phyloP scores from a whole-genome alignment of 2,797 vertebrate species.

The Nannoperca australis region DNA sequence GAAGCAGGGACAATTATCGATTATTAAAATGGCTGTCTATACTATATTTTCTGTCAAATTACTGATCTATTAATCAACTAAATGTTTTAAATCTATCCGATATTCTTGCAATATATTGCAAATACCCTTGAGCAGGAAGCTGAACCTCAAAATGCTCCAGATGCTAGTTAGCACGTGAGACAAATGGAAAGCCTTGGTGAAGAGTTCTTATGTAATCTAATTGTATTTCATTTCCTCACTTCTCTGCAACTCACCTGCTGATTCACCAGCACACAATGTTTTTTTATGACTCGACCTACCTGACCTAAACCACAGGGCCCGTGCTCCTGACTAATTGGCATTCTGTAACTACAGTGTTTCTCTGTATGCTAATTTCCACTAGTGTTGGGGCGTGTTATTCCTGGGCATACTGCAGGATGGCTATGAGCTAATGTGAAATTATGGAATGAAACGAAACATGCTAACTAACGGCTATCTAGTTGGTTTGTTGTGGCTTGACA shows the following conservation, averaged over 20 bases:
- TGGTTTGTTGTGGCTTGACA: neutral
- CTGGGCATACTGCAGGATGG: conserved; percentile 11
- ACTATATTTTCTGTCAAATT: too few relatives aligned
- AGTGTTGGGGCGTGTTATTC: conserved; percentile 10
- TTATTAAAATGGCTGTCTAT: too few relatives aligned
- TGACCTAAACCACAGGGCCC: conserved; percentile 34
- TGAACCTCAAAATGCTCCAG: too few relatives aligned
- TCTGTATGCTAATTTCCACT: conserved; percentile 29
- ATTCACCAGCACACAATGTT: conserved; percentile 28
- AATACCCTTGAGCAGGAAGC: too few relatives aligned
- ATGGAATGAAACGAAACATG: conserved; percentile 13
- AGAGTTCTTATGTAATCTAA: conserved; percentile 24
- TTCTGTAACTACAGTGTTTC: conserved; percentile 50
- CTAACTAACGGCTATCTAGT: neutral
- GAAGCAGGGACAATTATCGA: too few relatives aligned
- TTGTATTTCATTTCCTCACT: conserved; percentile 25
- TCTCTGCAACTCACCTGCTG: conserved; percentile 22
- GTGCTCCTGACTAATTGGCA: conserved; percentile 42
- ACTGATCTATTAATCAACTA: too few relatives aligned
- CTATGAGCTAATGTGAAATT: neutral
- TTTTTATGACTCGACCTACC: conserved; percentile 20
- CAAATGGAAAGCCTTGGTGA: conserved; percentile 10
- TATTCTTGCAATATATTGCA: too few relatives aligned
- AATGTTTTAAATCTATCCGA: too few relatives aligned
- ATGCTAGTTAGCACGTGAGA: neutral